A percentile compares a stretch with the other conserved stretches of the same genome.
Conservation (phyloP, 2,888 invertebrate genomes). For the Geotrupes spiniger region DNA sequence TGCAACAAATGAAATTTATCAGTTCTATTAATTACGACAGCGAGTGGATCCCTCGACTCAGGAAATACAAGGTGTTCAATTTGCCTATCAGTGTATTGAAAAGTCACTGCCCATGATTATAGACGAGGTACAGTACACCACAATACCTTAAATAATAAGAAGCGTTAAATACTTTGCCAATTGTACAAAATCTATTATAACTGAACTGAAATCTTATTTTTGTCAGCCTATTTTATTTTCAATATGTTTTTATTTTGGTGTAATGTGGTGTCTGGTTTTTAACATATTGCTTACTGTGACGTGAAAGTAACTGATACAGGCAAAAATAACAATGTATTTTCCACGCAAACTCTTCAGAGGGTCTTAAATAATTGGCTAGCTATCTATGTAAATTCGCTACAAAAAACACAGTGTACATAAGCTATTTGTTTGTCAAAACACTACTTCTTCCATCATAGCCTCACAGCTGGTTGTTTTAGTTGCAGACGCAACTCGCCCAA, state of each 20-base stretch:
- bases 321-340: too few species aligned
- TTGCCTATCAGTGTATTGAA: conserved; percentile 69
- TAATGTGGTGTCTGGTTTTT: conserved; percentile 17
- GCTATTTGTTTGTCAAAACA: too few species aligned
- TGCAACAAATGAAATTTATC: conserved; percentile 6
- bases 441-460: too few species aligned
- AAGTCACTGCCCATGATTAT: conserved; percentile 63
- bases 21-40: conserved; percentile 8
- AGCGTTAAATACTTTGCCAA: too few species aligned
- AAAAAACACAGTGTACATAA: too few species aligned
- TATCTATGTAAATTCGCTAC: too few species aligned
- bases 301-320: not conserved
- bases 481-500: conserved; percentile 33
- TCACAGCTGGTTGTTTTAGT: conserved; percentile 16
- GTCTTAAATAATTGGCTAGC: too few species aligned
- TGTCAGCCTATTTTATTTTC: not conserved
- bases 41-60: conserved; percentile 24
- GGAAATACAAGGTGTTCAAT: conserved; percentile 50
- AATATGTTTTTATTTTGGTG: conserved; percentile 5
- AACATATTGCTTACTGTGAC: conserved; percentile 10
- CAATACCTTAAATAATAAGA: conserved; percentile 9
- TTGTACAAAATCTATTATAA: not conserved
- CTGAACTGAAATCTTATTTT: too few species aligned
- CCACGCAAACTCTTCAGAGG: too few species aligned
- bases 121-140: conserved; percentile 57